Evolutionary conservation across 2,797 vertebrate genomes (phyloP), one percentile per base, ranked within the genome.

Genomic region (Sternotherus odoratus): DNA sequence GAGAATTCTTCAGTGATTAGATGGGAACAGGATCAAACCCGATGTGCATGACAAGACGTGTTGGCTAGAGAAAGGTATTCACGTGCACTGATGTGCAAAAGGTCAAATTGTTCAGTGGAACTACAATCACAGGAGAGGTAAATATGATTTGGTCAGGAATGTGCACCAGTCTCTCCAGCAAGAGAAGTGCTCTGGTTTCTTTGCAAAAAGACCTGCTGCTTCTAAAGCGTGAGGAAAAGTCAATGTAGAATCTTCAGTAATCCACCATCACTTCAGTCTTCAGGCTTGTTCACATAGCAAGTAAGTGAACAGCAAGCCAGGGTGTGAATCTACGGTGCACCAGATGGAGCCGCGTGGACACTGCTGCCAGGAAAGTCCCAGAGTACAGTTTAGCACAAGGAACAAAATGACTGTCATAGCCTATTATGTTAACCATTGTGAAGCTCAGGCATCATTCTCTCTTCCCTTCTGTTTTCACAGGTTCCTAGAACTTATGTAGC

Each of bases 231-330:
- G 28, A 17, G 83, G 79, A 19, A 57, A 54, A 83, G 53, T 81
- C 63, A 89, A 66, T 51, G 33, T 17, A 28, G 53, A 23, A 53
- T 43, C 36, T 81, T 13, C 12, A 77, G 87, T 66, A 10, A 93
- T 85, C 77, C 56, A 80, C 56, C 83, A 77, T 86, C 53, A 72
- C 69, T 87, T 89, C 79, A 94, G n/a, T 82, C 49, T 79, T 48
- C 3, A 13, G 57, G 57, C 12, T 60, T 60, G 57, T 15, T 30
- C 57, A 60, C 13, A 16, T 8, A 60, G 57, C 57, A 60, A 60
- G 57, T 60, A 30, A 33, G 15, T 33, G 57, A 7, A 16, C 28
- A 30, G 57, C 57, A 30, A 60, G 13, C 6, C 30, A 60, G 57
- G 57, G 30, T 33, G 57, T 33, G 13, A 60, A 33, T 60, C 57